Base-by-base conservation (phyloP, 1,140 invertebrate species). In the Trichonephila clavipes region DNA sequence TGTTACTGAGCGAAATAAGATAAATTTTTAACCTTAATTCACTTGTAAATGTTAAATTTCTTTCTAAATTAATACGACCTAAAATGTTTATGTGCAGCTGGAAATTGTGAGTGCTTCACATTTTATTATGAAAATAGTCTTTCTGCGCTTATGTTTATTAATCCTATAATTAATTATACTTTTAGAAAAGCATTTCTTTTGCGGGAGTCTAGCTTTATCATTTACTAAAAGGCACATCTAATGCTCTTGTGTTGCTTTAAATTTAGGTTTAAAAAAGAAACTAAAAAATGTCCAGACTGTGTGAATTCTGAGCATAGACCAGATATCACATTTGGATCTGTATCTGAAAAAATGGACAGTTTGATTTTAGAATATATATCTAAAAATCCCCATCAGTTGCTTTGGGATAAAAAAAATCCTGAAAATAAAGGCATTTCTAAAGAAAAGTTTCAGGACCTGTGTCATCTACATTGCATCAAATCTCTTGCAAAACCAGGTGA, bases 401-500 rank as follows among this genome's bases (percentile, higher is more conserved):
- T 94, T 58, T 59, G 16, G n/a, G 16, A 87, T 66, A 81, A 77
- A 87, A 34, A 94, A 62, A 34, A 64, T 14, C 94, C 66, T 77
- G 34, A 40, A 21, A 96, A 94, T 95, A 96, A 96, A 96, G 14
- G 14, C 44, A 28, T 87, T 24, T 34, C 82, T 59, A 34, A 5
- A 0, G 77, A 85, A 34, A 96, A 97, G 90, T 96, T 98, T 85
- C 95, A 96, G 21, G 97, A 98, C 89, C 96, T 98, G 66, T 96
- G 99, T 92, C 97, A 97, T 94, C 96, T 97, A 19, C 99, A 98
- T 96, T 96, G 97, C 61, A 97, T 98, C 95, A 97, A 97, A 94
- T 97, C 97, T 0, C 95, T 98, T 94, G 98, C 97, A 82, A 97
- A 97, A 24, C 98, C 99, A 2, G 99, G 99, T 4, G 99, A 99